Evolutionary conservation across 2,888 invertebrate genomes (phyloP).

Genomic region (Mactromeris polynyma): DNA sequence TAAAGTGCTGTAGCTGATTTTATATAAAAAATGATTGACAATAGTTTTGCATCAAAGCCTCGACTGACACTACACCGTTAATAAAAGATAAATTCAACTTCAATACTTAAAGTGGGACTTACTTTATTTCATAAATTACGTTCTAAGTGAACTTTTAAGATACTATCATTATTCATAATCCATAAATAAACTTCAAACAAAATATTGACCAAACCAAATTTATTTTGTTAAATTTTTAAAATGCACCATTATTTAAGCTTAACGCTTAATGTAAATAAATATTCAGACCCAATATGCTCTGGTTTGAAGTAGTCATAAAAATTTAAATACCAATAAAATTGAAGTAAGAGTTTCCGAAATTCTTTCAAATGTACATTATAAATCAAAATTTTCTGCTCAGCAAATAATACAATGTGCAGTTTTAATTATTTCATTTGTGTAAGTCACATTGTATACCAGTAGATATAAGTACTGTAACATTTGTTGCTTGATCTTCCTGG

Average conservation of each 20-base stretch:
- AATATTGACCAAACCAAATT: constrained; percentile 17
- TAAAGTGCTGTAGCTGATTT: too few species aligned
- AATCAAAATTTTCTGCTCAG: neutral
- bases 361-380: neutral
- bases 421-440: neutral
- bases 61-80: neutral
- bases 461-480: too few species aligned
- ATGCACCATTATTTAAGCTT: neutral
- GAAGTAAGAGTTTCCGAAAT: neutral
- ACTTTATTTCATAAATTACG: constrained; percentile 9
- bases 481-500: too few species aligned
- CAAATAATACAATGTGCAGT: neutral
- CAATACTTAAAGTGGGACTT: neutral
- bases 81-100: neutral
- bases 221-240: constrained; percentile 22
- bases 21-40: too few species aligned
- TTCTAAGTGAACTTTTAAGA: neutral
- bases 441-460: too few species aligned
- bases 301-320: neutral
- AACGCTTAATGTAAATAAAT: constrained; percentile 6
- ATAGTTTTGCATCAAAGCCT: too few species aligned
- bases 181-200: neutral
- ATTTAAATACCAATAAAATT: neutral
- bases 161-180: neutral
- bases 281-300: neutral